These are phyloP conservation scores for Scaptomyza graminum DNA, from an alignment of 1,140 invertebrate species.

Conservation along the genomic window DNA sequence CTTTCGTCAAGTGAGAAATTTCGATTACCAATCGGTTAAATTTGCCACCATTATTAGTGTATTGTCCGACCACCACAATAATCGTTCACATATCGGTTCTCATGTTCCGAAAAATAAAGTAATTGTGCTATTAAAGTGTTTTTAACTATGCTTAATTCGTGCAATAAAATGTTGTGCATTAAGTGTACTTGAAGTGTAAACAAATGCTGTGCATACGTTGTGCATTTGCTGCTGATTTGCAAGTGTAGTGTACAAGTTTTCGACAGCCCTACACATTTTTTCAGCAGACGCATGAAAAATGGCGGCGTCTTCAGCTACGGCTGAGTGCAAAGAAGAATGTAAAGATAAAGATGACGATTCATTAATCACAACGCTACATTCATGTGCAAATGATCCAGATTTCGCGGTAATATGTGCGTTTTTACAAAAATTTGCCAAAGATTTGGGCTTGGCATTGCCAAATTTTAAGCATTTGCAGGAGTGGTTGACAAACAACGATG, in stretches of 20 bases:
- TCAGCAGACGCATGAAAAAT: conserved; percentile 76
- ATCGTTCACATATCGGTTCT: conserved; percentile 41
- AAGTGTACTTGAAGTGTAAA: conserved; percentile 22
- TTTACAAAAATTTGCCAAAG: conserved; percentile 93
- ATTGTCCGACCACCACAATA: conserved; percentile 32
- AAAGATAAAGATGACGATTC: conserved; percentile 78
- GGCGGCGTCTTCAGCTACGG: conserved; percentile 70
- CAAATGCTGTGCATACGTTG: conserved; percentile 56
- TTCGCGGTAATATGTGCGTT: conserved; percentile 98
- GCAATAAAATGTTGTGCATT: conserved; percentile 27
- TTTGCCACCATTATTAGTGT: background rate
- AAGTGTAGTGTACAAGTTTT: conserved; percentile 60
- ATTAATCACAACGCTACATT: conserved; percentile 82
- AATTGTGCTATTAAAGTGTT: conserved; percentile 36
- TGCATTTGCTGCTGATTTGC: conserved; percentile 41
- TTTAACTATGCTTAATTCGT: conserved; percentile 52
- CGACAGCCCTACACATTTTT: conserved; percentile 61
- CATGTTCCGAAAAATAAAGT: conserved; percentile 50
- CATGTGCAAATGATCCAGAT: conserved; percentile 96
- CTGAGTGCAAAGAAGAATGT: conserved; percentile 65
- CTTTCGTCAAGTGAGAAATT: conserved; percentile 37
- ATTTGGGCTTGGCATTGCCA: conserved; percentile 90
- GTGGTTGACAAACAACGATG: conserved; percentile 93
- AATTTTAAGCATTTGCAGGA: conserved; percentile 93
- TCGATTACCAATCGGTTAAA: background rate